These are phyloP conservation scores for Anagyrus pseudococci DNA, from an alignment of 2,888 invertebrate genomes.

Conservation along the genomic window DNA sequence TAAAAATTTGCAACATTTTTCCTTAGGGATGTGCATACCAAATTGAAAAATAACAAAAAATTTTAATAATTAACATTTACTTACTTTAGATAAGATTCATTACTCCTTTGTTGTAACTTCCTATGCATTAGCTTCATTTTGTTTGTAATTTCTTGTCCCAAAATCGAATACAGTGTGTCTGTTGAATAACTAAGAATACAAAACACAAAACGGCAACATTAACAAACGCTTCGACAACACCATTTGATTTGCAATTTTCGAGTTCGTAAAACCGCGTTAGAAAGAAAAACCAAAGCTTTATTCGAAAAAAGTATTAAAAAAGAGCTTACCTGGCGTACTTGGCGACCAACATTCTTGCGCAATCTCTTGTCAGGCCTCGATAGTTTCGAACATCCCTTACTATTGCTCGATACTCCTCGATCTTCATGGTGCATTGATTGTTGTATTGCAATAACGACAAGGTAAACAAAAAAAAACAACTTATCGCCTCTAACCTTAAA, in stretches of 20 bases:
- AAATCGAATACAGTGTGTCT: constrained; percentile 65
- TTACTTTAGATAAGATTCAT: constrained; percentile 66
- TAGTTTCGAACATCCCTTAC: constrained; percentile 67
- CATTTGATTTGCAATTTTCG: no score
- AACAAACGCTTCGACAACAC: no score
- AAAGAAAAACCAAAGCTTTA: background rate
- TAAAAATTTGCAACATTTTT: constrained; percentile 10
- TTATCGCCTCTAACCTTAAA: constrained; percentile 11
- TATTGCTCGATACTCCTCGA: constrained; percentile 64
- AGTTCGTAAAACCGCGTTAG: no score
- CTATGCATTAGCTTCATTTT: constrained; percentile 71
- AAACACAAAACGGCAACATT: no score
- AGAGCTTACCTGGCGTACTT: constrained; percentile 66
- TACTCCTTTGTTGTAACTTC: constrained; percentile 67
- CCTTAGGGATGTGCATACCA: background rate
- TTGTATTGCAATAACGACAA: background rate
- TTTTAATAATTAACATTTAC: no score
- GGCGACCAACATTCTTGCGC: constrained; percentile 67
- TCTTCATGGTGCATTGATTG: constrained; percentile 55
- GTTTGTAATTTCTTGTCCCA: constrained; percentile 71
- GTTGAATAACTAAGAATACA: constrained; percentile 11
- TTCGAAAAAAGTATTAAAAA: constrained; percentile 4
- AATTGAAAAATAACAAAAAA: no score
- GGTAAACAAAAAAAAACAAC: constrained; percentile 14
- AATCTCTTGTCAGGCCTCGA: constrained; percentile 67